A percentile compares a stretch with the other conserved stretches of the same genome.
These are phyloP conservation scores for Tetraodon nigroviridis DNA, from an alignment of 2,113 vertebrate species.

Conservation along the genomic window DNA sequence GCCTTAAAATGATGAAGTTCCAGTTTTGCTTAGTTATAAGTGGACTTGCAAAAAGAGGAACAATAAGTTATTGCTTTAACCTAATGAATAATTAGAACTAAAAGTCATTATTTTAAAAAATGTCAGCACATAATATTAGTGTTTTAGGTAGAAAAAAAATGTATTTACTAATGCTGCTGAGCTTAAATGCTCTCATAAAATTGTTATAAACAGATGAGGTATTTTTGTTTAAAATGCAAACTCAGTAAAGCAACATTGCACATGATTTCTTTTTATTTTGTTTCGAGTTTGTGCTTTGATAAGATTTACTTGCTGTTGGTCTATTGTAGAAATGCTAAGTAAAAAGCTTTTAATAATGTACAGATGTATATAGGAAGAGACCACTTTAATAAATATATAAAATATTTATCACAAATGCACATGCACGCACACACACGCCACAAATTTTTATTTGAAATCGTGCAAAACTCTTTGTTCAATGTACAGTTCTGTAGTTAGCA, in stretches of 20 bases:
- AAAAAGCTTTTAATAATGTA: not conserved
- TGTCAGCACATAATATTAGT: not conserved
- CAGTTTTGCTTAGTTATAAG: too few species aligned
- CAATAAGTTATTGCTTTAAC: too few species aligned
- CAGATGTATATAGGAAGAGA: constrained; percentile 2
- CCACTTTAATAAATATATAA: not conserved
- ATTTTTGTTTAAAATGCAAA: not conserved
- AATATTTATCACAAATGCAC: too few species aligned
- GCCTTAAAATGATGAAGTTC: too few species aligned
- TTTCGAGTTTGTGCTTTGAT: constrained; percentile 5
- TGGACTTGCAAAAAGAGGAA: too few species aligned
- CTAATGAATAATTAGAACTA: too few species aligned
- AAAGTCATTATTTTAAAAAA: too few species aligned
- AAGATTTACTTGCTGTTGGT: too few species aligned
- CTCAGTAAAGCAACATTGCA: not conserved
- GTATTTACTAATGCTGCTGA: not conserved
- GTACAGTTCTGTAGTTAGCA: not conserved
- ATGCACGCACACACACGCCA: too few species aligned
- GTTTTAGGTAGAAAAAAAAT: not conserved
- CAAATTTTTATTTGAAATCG: too few species aligned
- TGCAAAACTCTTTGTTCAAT: not conserved
- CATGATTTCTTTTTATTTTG: not conserved
- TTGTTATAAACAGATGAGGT: not conserved
- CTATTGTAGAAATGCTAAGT: too few species aligned
- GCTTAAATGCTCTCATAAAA: not conserved